Conservation (phyloP, 2,113 vertebrate genomes). For the Gadus macrocephalus region DNA sequence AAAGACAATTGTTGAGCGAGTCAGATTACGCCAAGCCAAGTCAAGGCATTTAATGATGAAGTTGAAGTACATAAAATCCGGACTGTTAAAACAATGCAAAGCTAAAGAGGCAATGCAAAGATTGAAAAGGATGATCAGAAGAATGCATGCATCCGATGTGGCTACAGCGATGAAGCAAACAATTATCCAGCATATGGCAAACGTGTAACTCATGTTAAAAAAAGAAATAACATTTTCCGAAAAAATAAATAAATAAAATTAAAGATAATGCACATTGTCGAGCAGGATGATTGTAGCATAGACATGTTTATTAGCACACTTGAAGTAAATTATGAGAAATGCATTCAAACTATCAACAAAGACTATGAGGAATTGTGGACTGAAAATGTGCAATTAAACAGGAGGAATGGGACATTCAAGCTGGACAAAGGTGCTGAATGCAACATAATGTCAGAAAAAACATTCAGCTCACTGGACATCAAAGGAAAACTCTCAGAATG, state of each 20-base stretch:
- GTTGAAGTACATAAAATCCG: conserved; percentile 1
- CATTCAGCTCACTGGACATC: not conserved
- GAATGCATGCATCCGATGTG: not conserved
- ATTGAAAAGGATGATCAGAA: not conserved
- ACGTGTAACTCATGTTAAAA: not conserved
- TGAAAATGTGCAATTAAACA: not conserved
- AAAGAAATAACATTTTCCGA: not conserved
- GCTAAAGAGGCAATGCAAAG: not conserved
- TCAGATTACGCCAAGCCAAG: conserved; percentile 1
- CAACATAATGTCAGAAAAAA: not conserved
- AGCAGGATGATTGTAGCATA: not conserved
- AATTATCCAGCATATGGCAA: not conserved
- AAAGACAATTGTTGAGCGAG: conserved; percentile 10
- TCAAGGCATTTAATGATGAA: conserved; percentile 7
- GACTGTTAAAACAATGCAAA: not conserved
- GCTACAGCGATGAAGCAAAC: not conserved
- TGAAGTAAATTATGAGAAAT: not conserved
- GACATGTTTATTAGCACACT: not conserved
- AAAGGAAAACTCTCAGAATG: not conserved
- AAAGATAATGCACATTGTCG: not conserved
- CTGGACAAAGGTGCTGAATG: not conserved
- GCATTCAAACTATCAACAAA: not conserved
- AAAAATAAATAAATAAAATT: too few species aligned
- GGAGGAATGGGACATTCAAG: not conserved
- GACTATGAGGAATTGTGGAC: not conserved